Base-by-base conservation (phyloP, 2,888 invertebrate genomes). In the Dermolepida albohirtum region DNA sequence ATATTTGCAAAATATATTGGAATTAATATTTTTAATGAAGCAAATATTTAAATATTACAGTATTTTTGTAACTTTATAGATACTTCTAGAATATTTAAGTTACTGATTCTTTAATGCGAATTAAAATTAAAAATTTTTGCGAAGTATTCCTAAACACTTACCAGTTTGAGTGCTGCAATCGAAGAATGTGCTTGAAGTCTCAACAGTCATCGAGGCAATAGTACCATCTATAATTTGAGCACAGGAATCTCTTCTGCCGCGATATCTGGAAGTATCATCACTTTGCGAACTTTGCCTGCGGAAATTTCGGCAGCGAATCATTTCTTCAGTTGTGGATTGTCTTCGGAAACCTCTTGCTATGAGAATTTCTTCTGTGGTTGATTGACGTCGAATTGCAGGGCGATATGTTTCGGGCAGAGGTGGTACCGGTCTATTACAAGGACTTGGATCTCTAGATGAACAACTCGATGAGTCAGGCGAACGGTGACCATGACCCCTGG, bases 91-190 rank as follows among this genome's bases (percentile, higher is more conserved):
- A n/a, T n/a, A n/a, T n/a, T n/a, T n/a, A n/a, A n/a, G n/a, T n/a
- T n/a, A n/a, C n/a, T n/a, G n/a, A n/a, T n/a, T n/a, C n/a, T n/a
- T n/a, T n/a, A n/a, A n/a, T n/a, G n/a, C n/a, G n/a, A n/a, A n/a
- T n/a, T n/a, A n/a, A n/a, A n/a, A n/a, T n/a, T n/a, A n/a, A n/a
- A n/a, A 22, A 22, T 22, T 4, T 22, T 4, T 22, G 4, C 22
- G 4, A 4, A 22, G 1, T 22, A 22, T 2, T 22, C 4, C 22
- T 22, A 22, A 22, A 22, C 22, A 59, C 92, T 91, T 79, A 95
- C 95, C 95, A 81, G 95, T 95, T 85, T 95, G 95, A 27, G 95
- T 95, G 82, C 95, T 94, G 74, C 94, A 94, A 84, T 95, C 95
- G 81, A 95, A 95, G 83, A 95, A 94, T 0, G 95, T 95, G 83